These are phyloP conservation scores for human (Homo sapiens) DNA, from an alignment of 2,113 vertebrate species.

Conservation along the genomic window DNA sequence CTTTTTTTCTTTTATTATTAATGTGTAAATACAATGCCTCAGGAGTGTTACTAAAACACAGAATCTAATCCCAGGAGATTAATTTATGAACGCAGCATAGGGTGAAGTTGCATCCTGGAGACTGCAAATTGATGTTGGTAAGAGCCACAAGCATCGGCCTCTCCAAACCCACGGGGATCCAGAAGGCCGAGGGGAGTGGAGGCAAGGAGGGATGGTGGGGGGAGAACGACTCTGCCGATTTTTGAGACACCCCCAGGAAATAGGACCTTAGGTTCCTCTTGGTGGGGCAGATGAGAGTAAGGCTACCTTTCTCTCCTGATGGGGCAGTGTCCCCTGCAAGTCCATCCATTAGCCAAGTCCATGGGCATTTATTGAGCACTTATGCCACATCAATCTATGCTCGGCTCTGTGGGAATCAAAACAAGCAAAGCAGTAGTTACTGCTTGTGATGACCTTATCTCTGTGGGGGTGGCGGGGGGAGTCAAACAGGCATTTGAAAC, in stretches of 20 bases:
- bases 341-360: constrained; percentile 29
- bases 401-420: constrained; percentile 32
- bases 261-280: neutral
- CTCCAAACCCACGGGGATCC: constrained; percentile 8
- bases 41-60: constrained; percentile 64
- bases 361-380: constrained; percentile 35
- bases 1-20: constrained; percentile 75
- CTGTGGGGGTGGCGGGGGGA: neutral
- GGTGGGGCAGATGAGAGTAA: neutral
- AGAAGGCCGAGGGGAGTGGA: neutral
- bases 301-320: neutral
- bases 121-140: constrained; percentile 56
- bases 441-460: neutral
- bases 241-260: neutral
- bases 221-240: neutral
- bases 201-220: neutral
- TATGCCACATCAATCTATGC: neutral
- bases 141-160: neutral
- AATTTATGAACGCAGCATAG: constrained; percentile 66
- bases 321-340: neutral
- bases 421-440: constrained; percentile 19
- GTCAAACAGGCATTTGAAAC: neutral
- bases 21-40: constrained; percentile 73
- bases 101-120: constrained; percentile 15
- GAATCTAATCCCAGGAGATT: constrained; percentile 74